Evolutionary conservation across 2,888 invertebrate species (phyloP).

Genomic region (Himalopsyche anomala): DNA sequence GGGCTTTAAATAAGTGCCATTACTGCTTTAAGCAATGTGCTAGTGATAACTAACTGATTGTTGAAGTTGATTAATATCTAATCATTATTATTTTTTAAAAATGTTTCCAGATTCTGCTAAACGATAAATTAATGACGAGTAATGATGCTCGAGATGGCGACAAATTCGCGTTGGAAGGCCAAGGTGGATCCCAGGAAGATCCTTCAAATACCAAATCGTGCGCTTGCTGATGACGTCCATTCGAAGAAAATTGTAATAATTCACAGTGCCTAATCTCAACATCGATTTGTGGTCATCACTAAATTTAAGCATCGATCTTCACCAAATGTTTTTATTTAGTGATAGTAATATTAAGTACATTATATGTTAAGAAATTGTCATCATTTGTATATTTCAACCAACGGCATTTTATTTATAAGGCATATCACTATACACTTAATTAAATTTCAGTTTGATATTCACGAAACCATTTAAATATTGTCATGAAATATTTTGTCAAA

Average conservation of each 20-base stretch:
- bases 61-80: too few species aligned
- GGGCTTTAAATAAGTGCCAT: too few species aligned
- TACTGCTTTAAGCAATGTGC: too few species aligned
- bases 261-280: not conserved
- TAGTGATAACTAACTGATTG: too few species aligned
- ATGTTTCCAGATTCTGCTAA: slow-evolving; percentile 82
- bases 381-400: slow-evolving; percentile 13
- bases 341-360: slow-evolving; percentile 13
- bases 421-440: too few species aligned
- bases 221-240: slow-evolving; percentile 76
- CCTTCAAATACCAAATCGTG: slow-evolving; percentile 75
- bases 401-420: too few species aligned
- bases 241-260: not conserved
- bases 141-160: slow-evolving; percentile 83
- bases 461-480: too few species aligned
- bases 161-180: slow-evolving; percentile 80
- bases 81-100: too few species aligned
- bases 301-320: not conserved
- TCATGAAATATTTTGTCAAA: too few species aligned
- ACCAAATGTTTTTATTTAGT: slow-evolving; percentile 38
- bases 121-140: slow-evolving; percentile 85
- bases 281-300: slow-evolving; percentile 10
- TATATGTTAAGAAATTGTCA: not conserved
- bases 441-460: too few species aligned
- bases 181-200: slow-evolving; percentile 73